Evolutionary conservation across 2,888 invertebrate species (phyloP).

Genomic region (Drosophila fungiperda): DNA sequence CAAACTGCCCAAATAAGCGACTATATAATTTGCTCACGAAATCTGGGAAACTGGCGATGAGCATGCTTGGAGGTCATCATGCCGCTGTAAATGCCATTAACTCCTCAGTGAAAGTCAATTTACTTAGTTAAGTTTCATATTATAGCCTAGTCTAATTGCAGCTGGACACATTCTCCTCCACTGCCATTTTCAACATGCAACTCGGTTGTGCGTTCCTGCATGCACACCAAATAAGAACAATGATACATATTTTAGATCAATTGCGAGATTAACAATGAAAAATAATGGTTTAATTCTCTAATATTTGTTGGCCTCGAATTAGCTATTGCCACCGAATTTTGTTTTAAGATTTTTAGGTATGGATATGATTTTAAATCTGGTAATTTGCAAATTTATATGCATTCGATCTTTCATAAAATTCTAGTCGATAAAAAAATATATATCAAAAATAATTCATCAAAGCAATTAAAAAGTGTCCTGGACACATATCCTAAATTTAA

Average conservation of each 20-base stretch:
- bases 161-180: slow-evolving; percentile 25
- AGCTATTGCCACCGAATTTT: not conserved
- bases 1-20: slow-evolving; percentile 27
- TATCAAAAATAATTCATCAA: not conserved
- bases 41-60: slow-evolving; percentile 42
- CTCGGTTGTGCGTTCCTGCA: slow-evolving; percentile 46
- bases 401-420: not conserved
- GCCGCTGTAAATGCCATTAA: slow-evolving; percentile 42
- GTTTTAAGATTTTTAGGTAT: not conserved
- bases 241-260: slow-evolving; percentile 2
- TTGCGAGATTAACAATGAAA: slow-evolving; percentile 1
- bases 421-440: too few relatives aligned
- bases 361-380: not conserved
- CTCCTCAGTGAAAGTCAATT: slow-evolving; percentile 65
- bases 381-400: not conserved
- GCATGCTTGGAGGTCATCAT: slow-evolving; percentile 70
- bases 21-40: slow-evolving; percentile 70
- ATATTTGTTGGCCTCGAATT: not conserved
- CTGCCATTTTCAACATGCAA: slow-evolving; percentile 47
- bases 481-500: not conserved
- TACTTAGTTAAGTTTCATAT: slow-evolving; percentile 66
- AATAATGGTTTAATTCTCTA: not conserved
- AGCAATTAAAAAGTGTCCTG: not conserved
- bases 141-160: slow-evolving; percentile 71
- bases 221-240: slow-evolving; percentile 5